Percentiles rank a stretch among this genome's conserved stretches.
These are phyloP conservation scores for Leucoma salicis DNA, from an alignment of 2,888 invertebrate genomes.

Conservation along the genomic window DNA sequence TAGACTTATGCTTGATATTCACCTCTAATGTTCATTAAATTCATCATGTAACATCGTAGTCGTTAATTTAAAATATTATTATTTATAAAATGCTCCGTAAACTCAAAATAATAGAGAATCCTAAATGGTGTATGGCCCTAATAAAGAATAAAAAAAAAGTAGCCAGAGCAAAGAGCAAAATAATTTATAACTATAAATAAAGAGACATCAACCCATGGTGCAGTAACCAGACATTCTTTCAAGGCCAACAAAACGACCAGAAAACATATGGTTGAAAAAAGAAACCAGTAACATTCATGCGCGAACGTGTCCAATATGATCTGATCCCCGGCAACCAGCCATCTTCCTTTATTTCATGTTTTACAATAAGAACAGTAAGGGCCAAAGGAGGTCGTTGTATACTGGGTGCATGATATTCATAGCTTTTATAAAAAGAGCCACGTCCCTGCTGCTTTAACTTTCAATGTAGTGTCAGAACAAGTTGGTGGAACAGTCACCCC, in stretches of 20 bases:
- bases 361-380: conserved; percentile 47
- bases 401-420: conserved; percentile 37
- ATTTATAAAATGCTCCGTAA: not conserved
- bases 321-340: conserved; percentile 47
- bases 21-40: no score
- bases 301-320: conserved; percentile 43
- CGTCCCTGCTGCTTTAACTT: conserved; percentile 21
- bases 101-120: not conserved
- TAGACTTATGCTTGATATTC: no score
- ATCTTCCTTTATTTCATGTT: conserved; percentile 55
- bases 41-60: no score
- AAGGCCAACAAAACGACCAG: conserved; percentile 76
- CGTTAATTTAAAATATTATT: not conserved
- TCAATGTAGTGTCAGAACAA: conserved; percentile 37
- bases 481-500: conserved; percentile 75
- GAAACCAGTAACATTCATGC: conserved; percentile 54
- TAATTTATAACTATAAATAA: conserved; percentile 60
- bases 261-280: conserved; percentile 77
- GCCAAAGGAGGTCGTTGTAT: conserved; percentile 42
- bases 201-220: conserved; percentile 57
- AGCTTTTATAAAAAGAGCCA: conserved; percentile 45
- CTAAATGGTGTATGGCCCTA: no score
- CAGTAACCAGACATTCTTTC: conserved; percentile 70
- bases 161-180: conserved; percentile 24
- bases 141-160: no score